Percentiles rank a stretch among this genome's conserved stretches.
Evolutionary conservation across 2,113 vertebrate genomes (phyloP).

Genomic region (Archilochus colubris): DNA sequence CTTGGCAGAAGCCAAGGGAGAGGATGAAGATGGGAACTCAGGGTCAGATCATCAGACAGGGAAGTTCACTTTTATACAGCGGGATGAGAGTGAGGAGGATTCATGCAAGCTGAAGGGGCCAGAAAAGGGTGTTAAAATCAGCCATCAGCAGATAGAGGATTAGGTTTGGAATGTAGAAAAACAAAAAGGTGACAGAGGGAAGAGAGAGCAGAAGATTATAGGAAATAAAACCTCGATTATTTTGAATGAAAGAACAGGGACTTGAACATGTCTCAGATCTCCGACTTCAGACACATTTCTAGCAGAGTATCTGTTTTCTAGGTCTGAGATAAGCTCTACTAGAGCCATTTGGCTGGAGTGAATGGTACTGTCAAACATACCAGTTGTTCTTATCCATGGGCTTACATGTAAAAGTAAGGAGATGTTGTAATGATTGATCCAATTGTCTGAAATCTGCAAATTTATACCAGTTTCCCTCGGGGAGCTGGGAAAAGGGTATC

Average conservation of each 20-base stretch:
- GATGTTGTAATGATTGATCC: background rate
- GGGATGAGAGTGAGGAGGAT: background rate
- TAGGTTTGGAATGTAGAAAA: background rate
- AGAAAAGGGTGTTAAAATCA: background rate
- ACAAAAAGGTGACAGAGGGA: background rate
- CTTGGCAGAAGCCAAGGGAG: background rate
- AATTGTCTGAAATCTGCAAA: background rate
- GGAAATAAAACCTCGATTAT: background rate
- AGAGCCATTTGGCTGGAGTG: background rate
- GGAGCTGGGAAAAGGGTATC: background rate
- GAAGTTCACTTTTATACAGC: background rate
- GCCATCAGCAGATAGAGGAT: background rate
- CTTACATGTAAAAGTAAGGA: background rate
- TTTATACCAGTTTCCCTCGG: background rate
- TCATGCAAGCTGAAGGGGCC: background rate
- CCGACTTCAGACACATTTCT: conserved; percentile 12
- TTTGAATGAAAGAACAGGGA: background rate
- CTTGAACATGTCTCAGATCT: background rate
- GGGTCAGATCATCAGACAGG: background rate
- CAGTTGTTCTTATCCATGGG: background rate
- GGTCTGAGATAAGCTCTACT: background rate
- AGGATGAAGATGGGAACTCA: background rate
- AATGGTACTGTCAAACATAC: background rate
- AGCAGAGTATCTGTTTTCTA: background rate
- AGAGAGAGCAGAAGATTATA: background rate